Evolutionary conservation across 2,888 invertebrate genomes (phyloP), one percentile per base, ranked within the genome.

Genomic region (Salpingus planirostris): DNA sequence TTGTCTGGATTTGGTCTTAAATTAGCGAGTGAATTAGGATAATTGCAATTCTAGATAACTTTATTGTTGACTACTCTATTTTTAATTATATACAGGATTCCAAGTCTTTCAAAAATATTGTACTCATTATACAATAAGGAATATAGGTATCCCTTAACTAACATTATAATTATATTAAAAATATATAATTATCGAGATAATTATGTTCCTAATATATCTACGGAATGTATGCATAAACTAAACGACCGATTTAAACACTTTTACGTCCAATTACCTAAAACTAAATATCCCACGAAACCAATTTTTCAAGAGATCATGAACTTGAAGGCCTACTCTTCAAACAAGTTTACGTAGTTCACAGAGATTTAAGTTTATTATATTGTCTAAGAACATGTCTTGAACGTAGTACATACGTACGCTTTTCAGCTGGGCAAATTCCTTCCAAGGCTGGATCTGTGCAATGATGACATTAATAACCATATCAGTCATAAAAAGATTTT

Each of bases 161-260:
- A 18, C 27, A 13, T 3, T 23, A 8, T 8, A 30, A 14, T 31
- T 15, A 14, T 15, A 31, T 29, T 11, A 3, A 11, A 3, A 25
- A 25, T 22, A 12, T 6, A 15, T 8, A 6, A 8, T 18, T 18
- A 8, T 18, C 5, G n/a, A n/a, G 5, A 18, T 18, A 18, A 18
- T 18, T 18, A 6, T 6, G 5, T 8, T 6, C 8, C 8, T 18
- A 6, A 6, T 18, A 18, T 18, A 18, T 8, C 18, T 18, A 18
- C 8, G 18, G 18, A 18, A 18, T 18, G 18, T 18, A 18, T 8
- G 8, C 8, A 8, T n/a, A 18, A 18, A 18, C 18, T 18, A 8
- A 18, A 5, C 18, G 5, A 18, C 18, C 8, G 18, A 18, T 18
- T 18, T 8, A 18, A 18, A 18, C 5, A 18, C 8, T 18, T 18